Percentiles rank a stretch among this genome's conserved stretches.
Conservation (phyloP, 2,113 vertebrate species). For the Lichenostomus cassidix region DNA sequence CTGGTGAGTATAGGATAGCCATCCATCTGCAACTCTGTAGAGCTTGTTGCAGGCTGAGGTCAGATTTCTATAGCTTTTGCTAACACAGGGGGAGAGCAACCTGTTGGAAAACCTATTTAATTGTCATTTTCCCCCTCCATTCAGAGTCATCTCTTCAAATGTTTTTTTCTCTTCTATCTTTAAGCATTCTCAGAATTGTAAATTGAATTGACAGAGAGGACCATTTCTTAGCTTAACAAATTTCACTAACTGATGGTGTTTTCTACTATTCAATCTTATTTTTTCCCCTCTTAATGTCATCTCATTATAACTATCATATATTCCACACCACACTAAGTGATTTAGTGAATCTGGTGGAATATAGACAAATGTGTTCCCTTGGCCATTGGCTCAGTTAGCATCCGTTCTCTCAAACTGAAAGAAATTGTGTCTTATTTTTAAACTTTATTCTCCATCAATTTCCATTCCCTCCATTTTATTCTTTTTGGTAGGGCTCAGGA, state of each 20-base stretch:
- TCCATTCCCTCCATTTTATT: not conserved
- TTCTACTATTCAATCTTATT: not conserved
- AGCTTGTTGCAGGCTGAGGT: not conserved
- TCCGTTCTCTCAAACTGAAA: not conserved
- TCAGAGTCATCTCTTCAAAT: not conserved
- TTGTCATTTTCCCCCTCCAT: not conserved
- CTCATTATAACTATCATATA: not conserved
- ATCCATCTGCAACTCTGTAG: not conserved
- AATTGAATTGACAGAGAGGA: not conserved
- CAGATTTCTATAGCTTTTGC: not conserved
- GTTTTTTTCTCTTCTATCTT: not conserved
- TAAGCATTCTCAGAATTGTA: not conserved
- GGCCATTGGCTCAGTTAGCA: not conserved
- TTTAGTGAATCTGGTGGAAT: not conserved
- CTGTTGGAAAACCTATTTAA: not conserved
- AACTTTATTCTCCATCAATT: not conserved
- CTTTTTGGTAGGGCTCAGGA: not conserved
- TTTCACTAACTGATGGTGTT: not conserved
- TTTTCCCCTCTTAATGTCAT: not conserved
- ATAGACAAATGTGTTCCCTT: not conserved
- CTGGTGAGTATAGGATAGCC: not conserved
- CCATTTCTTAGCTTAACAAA: not conserved
- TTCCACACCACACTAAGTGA: not conserved
- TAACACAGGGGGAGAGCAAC: not conserved
- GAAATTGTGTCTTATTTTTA: not conserved